Percentiles rank a stretch among this genome's conserved stretches.
Conservation (phyloP, 2,113 vertebrate genomes). For the Empidonax traillii region DNA sequence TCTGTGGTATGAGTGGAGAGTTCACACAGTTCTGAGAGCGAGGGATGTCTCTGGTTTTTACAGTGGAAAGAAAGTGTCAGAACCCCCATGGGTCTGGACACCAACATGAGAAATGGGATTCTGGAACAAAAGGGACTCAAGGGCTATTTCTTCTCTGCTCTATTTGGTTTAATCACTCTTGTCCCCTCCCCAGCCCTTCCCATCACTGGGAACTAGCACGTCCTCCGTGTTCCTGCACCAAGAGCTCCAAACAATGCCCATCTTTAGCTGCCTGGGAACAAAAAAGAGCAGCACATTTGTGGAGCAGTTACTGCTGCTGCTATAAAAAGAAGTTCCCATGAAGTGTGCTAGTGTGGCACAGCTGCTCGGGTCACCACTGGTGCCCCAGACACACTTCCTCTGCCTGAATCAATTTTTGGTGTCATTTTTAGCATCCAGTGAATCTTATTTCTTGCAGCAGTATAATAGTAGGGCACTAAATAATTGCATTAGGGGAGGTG, state of each 20-base stretch:
- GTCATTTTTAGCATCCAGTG: constrained; percentile 22
- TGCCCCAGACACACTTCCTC: background rate
- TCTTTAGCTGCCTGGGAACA: background rate
- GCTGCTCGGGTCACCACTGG: background rate
- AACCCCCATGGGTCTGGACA: background rate
- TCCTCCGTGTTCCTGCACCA: background rate
- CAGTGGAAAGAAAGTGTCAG: background rate
- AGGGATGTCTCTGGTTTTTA: background rate
- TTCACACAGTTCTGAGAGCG: background rate
- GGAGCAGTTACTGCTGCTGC: background rate
- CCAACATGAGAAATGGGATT: background rate
- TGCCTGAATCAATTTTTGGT: background rate
- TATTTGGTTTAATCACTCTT: background rate
- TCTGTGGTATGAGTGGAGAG: rapidly evolving
- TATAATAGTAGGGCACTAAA: constrained; percentile 30
- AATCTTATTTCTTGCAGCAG: background rate
- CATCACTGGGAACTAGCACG: background rate
- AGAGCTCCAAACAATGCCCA: background rate
- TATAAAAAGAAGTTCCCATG: background rate
- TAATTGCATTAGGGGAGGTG: constrained; percentile 33
- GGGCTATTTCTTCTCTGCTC: background rate
- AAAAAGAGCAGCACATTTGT: background rate
- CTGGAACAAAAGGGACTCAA: background rate
- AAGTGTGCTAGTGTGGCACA: background rate
- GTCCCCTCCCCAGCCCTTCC: background rate